Base-by-base conservation (phyloP, 1,140 invertebrate genomes). In the Luehdorfia chinensis region DNA sequence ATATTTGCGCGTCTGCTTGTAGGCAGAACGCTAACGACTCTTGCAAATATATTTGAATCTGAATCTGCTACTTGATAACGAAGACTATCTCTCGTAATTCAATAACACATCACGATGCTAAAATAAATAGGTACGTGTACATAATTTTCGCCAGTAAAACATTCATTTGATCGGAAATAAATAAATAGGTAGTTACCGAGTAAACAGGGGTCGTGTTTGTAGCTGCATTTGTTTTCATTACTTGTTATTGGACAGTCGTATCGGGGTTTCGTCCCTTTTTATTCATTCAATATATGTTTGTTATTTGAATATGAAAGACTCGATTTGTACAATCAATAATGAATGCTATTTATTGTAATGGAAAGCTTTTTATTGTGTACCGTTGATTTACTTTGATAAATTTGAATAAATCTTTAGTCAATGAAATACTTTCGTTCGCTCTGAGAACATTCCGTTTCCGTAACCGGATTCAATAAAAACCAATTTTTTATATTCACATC, bases 221-320 rank as follows among this genome's bases (percentile, higher is more conserved):
- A 72, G 59, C 44, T 62, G 65, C 66, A 76, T 79, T 71, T 73
- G 64, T 80, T 80, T 75, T 71, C 64, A 79, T 76, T 75, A 75
- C 66, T 57, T 21, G 28, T 37, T 58, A 62, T 58, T 55, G 55
- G 47, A 57, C 54, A 50, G 47, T 50, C 48, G 53, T 50, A 51
- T 51, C 18, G 50, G 46, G 48, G 39, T 47, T 51, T 48, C 51
- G 18, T 50, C 36, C 49, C 41, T 45, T 28, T 37, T 51, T 33
- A 51, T 43, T 43, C 48, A 39, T 43, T 37, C 13, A 44, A 16
- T 34, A 30, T 45, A 33, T 11, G 37, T 13, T 13, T 37, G 21
- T 30, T 12, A 53, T 58, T 58, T 53, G 39, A 57, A 52, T 57
- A 57, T 52, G 45, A 53, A 49, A 53, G 50, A 46, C 21, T 19